A percentile compares a stretch with the other conserved stretches of the same genome.
These are phyloP conservation scores for Lepidocyrtoides sp. DNA, from an alignment of 2,888 invertebrate genomes.

Conservation along the genomic window DNA sequence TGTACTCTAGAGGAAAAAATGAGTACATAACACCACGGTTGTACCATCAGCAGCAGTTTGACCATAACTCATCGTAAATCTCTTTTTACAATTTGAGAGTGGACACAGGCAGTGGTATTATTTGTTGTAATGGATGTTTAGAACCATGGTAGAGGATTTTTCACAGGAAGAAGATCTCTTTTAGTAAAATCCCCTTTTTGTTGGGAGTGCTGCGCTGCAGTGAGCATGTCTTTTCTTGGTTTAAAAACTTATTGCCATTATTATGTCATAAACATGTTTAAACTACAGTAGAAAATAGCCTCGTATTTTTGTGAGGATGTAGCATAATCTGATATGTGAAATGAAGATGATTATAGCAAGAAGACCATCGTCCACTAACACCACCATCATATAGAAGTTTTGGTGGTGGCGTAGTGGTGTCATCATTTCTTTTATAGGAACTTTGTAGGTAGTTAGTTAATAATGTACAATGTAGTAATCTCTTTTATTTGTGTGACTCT, in stretches of 20 bases:
- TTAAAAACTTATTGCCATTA: not conserved
- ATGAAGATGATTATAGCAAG: not conserved
- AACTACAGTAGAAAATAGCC: not conserved
- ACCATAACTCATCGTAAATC: slow-evolving; percentile 68
- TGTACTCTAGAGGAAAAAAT: slow-evolving; percentile 7
- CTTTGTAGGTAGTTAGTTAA: not conserved
- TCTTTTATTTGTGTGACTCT: slow-evolving; percentile 9
- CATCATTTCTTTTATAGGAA: not conserved
- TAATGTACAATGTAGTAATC: slow-evolving; percentile 24
- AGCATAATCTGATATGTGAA: not conserved
- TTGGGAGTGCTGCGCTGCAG: not conserved
- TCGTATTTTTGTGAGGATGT: not conserved
- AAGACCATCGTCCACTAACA: slow-evolving; percentile 5
- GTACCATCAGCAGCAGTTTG: not conserved
- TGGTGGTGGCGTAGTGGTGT: not conserved
- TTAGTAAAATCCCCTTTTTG: not conserved
- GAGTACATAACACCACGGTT: not conserved
- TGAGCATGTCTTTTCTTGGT: not conserved
- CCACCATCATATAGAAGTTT: not conserved
- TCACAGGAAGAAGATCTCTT: not conserved
- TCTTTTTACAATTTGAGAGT: not conserved
- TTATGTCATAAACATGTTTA: slow-evolving; percentile 9
- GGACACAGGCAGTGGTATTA: not conserved
- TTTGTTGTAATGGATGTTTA: not conserved
- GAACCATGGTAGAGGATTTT: not conserved